These are phyloP conservation scores for Drosophila truncata DNA, from an alignment of 1,140 invertebrate genomes.

Conservation along the genomic window DNA sequence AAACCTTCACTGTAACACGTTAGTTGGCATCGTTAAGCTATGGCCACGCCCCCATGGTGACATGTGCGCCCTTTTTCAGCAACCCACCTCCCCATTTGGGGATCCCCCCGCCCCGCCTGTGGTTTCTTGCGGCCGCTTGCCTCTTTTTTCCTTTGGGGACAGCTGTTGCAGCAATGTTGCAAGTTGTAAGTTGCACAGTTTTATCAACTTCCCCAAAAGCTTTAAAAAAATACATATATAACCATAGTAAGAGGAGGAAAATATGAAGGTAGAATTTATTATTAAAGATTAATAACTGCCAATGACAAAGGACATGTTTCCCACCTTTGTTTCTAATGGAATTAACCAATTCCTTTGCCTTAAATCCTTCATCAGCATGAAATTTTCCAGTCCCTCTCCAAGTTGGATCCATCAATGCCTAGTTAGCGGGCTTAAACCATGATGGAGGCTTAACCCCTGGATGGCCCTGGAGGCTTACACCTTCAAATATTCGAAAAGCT, in stretches of 20 bases:
- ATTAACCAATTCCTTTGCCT: not conserved
- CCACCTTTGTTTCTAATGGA: too few relatives aligned
- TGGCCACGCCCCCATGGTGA: slow-evolving; percentile 57
- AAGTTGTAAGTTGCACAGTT: slow-evolving; percentile 32
- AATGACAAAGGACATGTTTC: not conserved
- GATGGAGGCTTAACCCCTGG: slow-evolving; percentile 12
- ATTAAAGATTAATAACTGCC: too few relatives aligned
- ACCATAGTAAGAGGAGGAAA: not conserved
- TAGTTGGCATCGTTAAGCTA: slow-evolving; percentile 75
- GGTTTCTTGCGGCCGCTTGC: slow-evolving; percentile 23
- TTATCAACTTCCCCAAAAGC: slow-evolving; percentile 18
- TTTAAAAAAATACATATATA: slow-evolving; percentile 31
- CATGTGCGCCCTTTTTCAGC: slow-evolving; percentile 21
- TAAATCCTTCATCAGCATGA: slow-evolving; percentile 18
- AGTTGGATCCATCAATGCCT: slow-evolving; percentile 16
- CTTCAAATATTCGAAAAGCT: slow-evolving; percentile 45
- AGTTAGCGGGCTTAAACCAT: slow-evolving; percentile 32
- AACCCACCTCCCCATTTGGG: not conserved
- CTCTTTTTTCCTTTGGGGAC: slow-evolving; percentile 34
- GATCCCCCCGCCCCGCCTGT: not conserved
- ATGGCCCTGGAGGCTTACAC: slow-evolving; percentile 24
- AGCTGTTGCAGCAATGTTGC: slow-evolving; percentile 54
- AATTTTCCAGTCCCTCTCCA: not conserved
- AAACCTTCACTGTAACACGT: slow-evolving; percentile 31
- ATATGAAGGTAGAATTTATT: not conserved